phyloP scores from a whole-genome alignment of 2,888 invertebrate genomes.

The Agrochola macilenta region DNA sequence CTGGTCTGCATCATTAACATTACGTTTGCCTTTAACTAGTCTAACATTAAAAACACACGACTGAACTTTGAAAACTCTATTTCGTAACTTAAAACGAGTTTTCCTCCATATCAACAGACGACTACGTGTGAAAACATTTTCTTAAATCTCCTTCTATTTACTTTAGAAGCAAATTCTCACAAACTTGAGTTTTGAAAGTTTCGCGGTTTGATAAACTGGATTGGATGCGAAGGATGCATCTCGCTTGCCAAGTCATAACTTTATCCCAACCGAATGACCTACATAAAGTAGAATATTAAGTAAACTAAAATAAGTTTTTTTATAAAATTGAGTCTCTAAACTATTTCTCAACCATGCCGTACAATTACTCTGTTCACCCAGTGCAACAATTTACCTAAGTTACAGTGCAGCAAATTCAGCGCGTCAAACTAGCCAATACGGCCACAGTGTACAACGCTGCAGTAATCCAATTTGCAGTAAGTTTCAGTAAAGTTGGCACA shows the following conservation, averaged over 20 bases:
- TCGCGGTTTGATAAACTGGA: conserved; percentile 40
- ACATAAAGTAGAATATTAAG: conserved; percentile 25
- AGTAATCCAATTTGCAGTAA: conserved; percentile 88
- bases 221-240: conserved; percentile 19
- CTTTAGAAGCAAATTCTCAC: conserved; percentile 40
- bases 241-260: conserved; percentile 38
- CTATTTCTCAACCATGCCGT: conserved; percentile 6
- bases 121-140: conserved; percentile 41
- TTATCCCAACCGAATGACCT: conserved; percentile 38
- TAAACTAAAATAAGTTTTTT: conserved; percentile 2
- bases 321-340: conserved; percentile 3
- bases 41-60: background rate
- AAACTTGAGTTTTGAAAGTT: conserved; percentile 45
- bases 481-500: conserved; percentile 77
- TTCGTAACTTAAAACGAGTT: conserved; percentile 41
- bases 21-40: background rate
- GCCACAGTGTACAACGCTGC: conserved; percentile 69
- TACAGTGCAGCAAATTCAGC: conserved; percentile 55
- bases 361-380: conserved; percentile 25
- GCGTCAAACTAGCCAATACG: conserved; percentile 81
- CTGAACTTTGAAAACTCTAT: conserved; percentile 15
- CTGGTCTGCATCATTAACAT: background rate
- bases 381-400: conserved; percentile 41
- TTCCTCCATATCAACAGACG: conserved; percentile 22
- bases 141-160: conserved; percentile 36